Percentiles rank a stretch among this genome's conserved stretches.
Evolutionary conservation across 2,888 invertebrate species (phyloP).

Genomic region (Coremacera marginata): DNA sequence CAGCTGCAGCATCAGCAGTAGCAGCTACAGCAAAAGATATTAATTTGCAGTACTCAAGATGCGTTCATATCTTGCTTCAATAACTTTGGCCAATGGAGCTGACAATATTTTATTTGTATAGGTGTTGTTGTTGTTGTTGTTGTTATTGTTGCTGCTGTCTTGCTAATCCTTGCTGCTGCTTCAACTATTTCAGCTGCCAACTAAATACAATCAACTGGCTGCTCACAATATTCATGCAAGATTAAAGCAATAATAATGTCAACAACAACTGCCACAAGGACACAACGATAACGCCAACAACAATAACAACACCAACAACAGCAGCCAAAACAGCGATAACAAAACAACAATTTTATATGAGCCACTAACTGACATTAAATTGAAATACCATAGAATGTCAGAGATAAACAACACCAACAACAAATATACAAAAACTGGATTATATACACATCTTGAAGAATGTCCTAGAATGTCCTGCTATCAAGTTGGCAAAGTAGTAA

Average conservation of each 20-base stretch:
- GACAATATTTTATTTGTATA: background rate
- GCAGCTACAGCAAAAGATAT: too few relatives aligned
- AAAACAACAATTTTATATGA: conserved; percentile 9
- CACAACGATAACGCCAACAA: conserved; percentile 13
- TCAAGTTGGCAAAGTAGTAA: background rate
- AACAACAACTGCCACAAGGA: conserved; percentile 9
- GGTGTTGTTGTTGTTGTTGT: background rate
- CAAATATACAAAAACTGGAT: background rate
- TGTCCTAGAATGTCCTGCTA: background rate
- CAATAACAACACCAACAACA: conserved; percentile 30
- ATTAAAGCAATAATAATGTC: conserved; percentile 25
- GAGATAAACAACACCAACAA: background rate
- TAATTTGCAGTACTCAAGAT: too few relatives aligned
- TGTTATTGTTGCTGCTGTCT: background rate
- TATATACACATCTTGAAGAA: conserved; percentile 8
- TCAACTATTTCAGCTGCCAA: too few relatives aligned
- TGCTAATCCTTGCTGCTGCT: background rate
- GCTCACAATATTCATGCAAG: too few relatives aligned
- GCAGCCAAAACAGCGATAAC: conserved; percentile 27
- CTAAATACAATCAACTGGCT: too few relatives aligned
- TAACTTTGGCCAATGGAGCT: too few relatives aligned
- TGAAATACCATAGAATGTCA: conserved; percentile 1
- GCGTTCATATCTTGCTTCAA: too few relatives aligned
- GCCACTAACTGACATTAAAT: background rate
- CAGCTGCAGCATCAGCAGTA: too few relatives aligned